Evolutionary conservation across 2,888 invertebrate species (phyloP), one percentile per base, ranked within the genome.

Genomic region (Lamproptera curius): DNA sequence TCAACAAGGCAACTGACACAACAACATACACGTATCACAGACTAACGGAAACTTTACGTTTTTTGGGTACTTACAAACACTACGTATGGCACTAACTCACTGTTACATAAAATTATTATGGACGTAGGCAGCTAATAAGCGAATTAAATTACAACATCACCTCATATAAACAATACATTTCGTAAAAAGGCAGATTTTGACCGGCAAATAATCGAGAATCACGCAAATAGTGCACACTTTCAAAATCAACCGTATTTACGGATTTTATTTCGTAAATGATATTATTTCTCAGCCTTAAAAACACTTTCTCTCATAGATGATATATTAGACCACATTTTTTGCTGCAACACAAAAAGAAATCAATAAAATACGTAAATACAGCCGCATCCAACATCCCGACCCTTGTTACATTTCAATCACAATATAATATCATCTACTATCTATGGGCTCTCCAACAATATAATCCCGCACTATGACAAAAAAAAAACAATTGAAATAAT

Each of bases 331-430:
- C n/a, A n/a, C n/a, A n/a, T n/a, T n/a, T n/a, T n/a, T n/a, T n/a
- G n/a, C n/a, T n/a, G n/a, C n/a, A n/a, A n/a, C n/a, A n/a, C n/a
- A n/a, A n/a, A n/a, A n/a, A n/a, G n/a, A n/a, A n/a, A n/a, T n/a
- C n/a, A n/a, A n/a, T n/a, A n/a, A n/a, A n/a, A n/a, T n/a, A n/a
- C n/a, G n/a, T n/a, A n/a, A n/a, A n/a, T n/a, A n/a, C n/a, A n/a
- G n/a, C n/a, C n/a, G n/a, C n/a, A n/a, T n/a, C n/a, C n/a, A n/a
- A n/a, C n/a, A n/a, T n/a, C 58, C 56, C 51, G 57, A 66, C 61
- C 35, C 66, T 67, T 73, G 86, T 85, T 85, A 86, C 86, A 85
- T 86, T 86, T 85, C 86, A 75, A 79, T 85, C 60, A 83, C 86
- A 86, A 85, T 86, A 85, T 80, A 82, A 76, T 67, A 67, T n/a